Conservation (phyloP, 1,140 invertebrate genomes). For the Brachionus calyciflorus region DNA sequence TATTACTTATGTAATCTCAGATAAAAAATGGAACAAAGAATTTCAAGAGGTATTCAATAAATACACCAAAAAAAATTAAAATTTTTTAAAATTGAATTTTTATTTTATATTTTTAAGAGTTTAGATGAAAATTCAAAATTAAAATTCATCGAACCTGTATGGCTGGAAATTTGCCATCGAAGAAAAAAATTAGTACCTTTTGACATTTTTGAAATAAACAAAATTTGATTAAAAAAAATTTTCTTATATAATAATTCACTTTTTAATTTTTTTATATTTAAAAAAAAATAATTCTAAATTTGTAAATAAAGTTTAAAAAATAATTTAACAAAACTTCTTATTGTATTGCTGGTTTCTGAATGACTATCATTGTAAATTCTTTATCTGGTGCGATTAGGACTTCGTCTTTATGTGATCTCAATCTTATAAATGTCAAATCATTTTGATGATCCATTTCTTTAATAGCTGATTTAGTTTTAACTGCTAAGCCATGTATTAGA, state of each 20-base stretch:
- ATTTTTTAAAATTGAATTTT: background rate
- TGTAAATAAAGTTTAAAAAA: constrained; percentile 22
- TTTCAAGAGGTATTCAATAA: constrained; percentile 19
- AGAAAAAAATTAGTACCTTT: constrained; percentile 16
- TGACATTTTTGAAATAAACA: constrained; percentile 6
- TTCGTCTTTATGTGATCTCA: constrained; percentile 93
- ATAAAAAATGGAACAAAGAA: constrained; percentile 39
- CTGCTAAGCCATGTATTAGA: background rate
- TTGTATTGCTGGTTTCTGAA: constrained; percentile 39
- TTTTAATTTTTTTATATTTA: too few species aligned
- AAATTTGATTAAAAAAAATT: background rate
- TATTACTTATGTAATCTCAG: background rate
- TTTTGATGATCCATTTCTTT: constrained; percentile 93
- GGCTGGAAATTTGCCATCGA: constrained; percentile 22
- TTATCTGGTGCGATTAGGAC: constrained; percentile 85
- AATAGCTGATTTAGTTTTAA: constrained; percentile 81
- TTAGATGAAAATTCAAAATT: constrained; percentile 7
- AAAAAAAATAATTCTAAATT: constrained; percentile 17
- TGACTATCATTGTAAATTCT: constrained; percentile 41
- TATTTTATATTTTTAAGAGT: background rate
- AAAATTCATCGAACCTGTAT: constrained; percentile 30
- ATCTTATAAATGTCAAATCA: constrained; percentile 88
- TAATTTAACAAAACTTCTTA: background rate
- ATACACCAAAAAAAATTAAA: background rate
- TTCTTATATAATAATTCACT: constrained; percentile 15